Evolutionary conservation across 2,888 invertebrate genomes (phyloP), one percentile per base, ranked within the genome.

Genomic region (Ashinkailepas kermadecensis): DNA sequence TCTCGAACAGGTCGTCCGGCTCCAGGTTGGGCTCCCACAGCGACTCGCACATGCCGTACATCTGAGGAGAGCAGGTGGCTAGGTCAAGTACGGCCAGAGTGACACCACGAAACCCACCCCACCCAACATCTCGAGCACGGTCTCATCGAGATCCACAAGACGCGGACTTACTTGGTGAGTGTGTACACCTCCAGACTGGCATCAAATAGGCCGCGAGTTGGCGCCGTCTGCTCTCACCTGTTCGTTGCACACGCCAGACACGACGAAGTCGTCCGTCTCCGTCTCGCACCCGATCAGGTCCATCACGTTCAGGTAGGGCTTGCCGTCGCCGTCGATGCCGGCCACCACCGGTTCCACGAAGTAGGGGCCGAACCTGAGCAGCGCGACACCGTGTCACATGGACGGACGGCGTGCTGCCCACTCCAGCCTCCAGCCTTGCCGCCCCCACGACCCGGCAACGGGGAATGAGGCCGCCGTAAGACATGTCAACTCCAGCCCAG

Each of bases 261-360:
- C 97, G 7, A 97, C 97, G 90, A 99, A 99, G 87, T 99, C 99
- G 86, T 94, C 93, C 0, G 98, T 95, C 84, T 92, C 91, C 89
- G 95, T 95, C 0, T 93, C 91, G 86, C 96, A 97, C 12, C 96
- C 95, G 88, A 99, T 96, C 86, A 98, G 89, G 90, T 99, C 99
- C 94, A 98, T 96, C 86, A 93, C 94, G 87, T 95, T 95, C 82
- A 98, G 93, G 86, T 92, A 98, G 0, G 98, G 97, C 86, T 96
- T 93, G 70, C 92, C 92, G 83, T 88, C 88, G 0, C 96, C 94
- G 87, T 97, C 94, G 25, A 99, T 88, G 13, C 96, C 99, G 82
- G 98, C 99, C 83, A 99, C 92, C 0, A 99, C 93, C 0, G 99
- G 99, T 87, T 98, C 97, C 83, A 99, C 93, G 89, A 99, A 99